Base-by-base conservation (phyloP, 2,113 vertebrate genomes). In the Casuarius casuarius region DNA sequence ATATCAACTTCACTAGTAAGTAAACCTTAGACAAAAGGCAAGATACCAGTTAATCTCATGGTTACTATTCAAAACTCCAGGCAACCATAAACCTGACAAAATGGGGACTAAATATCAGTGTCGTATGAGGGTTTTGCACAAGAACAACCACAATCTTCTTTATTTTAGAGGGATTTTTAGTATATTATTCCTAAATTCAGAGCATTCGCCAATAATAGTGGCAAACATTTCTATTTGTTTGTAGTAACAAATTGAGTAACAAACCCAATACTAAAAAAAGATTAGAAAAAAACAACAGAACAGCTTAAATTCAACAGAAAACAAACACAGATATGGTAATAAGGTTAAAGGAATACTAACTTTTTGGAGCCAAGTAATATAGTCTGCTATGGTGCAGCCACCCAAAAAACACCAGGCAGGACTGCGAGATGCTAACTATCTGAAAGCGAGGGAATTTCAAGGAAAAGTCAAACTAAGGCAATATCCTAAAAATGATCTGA, bases 371-470 rank as follows among this genome's bases (percentile, higher is more conserved):
- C 12, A n/a, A 63, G 18, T 84, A 65, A 44, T 54, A 84, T 18
- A 58, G 52, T 10, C 22, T 88, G 42, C 4, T 1, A 38, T 38
- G 38, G 38, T 38, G 38, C 18, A 61, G n/a, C 22, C 87, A 86
- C 67, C 78, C 97, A 92, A 65, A 7, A 73, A 93, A 87, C 42
- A 93, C 14, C 28, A 87, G 87, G 76, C 81, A 77, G 85, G 52
- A 93, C 77, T 80, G 46, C 33, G 51, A 94, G 68, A 83, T 76
- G 56, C 35, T 66, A 87, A 65, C 48, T 66, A 52, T 81, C 38
- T 6, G 17, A 80, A 48, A 58, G 20, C 9, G 13, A 52, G 0
- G 33, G 70, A 80, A 71, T 92, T 73, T 74, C 68, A 90, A 80
- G 15, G 4, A 10, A 52, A 29, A 40, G 59, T 70, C 5, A 73